Conservation (phyloP, 2,113 vertebrate genomes). For the Dasyornis broadbenti region DNA sequence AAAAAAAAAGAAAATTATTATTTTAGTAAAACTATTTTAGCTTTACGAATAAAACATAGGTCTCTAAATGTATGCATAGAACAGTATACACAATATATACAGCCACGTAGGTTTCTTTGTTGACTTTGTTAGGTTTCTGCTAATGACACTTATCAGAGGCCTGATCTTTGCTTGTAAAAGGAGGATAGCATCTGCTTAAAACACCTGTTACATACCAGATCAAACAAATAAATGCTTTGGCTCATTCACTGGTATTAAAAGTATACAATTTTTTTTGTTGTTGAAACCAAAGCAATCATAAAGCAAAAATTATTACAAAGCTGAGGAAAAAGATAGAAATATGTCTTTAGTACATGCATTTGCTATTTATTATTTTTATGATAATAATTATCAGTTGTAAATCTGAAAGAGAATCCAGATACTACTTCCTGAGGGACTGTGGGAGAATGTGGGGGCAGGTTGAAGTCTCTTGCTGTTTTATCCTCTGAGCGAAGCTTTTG, state of each 20-base stretch:
- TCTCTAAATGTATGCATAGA: neutral
- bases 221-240: neutral
- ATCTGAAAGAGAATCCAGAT: neutral
- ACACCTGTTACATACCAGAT: neutral
- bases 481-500: neutral
- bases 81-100: neutral
- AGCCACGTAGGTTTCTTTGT: neutral
- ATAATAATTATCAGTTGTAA: neutral
- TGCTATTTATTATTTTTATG: neutral
- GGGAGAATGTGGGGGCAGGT: neutral
- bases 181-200: neutral
- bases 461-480: neutral
- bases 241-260: neutral
- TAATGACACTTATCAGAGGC: neutral
- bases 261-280: neutral
- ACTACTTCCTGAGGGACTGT: neutral
- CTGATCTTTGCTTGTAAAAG: neutral
- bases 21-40: neutral
- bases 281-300: neutral
- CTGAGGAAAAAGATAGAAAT: neutral
- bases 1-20: neutral
- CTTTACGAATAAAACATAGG: neutral
- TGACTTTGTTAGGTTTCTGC: neutral
- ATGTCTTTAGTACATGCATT: neutral
- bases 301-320: neutral